These are phyloP conservation scores for Pseudorectes ferrugineus DNA, from an alignment of 2,113 vertebrate species.

Conservation along the genomic window DNA sequence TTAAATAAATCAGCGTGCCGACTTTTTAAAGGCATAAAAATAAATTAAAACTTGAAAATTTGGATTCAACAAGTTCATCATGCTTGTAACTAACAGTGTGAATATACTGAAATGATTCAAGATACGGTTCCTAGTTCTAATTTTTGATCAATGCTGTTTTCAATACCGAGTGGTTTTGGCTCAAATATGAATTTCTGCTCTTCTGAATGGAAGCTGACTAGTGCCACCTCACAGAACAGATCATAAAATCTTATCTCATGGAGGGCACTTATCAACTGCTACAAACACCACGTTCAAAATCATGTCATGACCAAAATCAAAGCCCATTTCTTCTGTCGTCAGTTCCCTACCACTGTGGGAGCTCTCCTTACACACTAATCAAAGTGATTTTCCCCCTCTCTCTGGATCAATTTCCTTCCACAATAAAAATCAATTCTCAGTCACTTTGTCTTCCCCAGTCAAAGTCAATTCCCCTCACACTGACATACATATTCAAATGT, in stretches of 20 bases:
- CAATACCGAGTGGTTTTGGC: background rate
- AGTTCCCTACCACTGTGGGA: background rate
- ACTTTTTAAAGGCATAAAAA: background rate
- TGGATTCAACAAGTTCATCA: background rate
- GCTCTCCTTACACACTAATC: background rate
- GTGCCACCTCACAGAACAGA: background rate
- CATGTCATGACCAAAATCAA: background rate
- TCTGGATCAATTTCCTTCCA: conserved; percentile 43
- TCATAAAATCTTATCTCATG: background rate
- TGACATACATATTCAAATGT: conserved; percentile 32
- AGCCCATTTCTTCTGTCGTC: background rate
- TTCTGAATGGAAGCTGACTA: background rate
- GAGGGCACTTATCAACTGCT: background rate
- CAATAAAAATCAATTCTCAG: conserved; percentile 59
- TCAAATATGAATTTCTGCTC: background rate
- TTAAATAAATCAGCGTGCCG: background rate
- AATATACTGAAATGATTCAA: background rate
- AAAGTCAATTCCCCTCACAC: conserved; percentile 45
- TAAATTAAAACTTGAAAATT: background rate
- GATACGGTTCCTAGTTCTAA: background rate
- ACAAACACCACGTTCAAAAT: background rate
- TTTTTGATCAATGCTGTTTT: background rate
- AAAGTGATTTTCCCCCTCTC: conserved; percentile 4
- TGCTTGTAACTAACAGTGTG: background rate
- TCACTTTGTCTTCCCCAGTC: conserved; percentile 55